phyloP scores from a whole-genome alignment of 2,797 vertebrate species.

The Trachops cirrhosus region DNA sequence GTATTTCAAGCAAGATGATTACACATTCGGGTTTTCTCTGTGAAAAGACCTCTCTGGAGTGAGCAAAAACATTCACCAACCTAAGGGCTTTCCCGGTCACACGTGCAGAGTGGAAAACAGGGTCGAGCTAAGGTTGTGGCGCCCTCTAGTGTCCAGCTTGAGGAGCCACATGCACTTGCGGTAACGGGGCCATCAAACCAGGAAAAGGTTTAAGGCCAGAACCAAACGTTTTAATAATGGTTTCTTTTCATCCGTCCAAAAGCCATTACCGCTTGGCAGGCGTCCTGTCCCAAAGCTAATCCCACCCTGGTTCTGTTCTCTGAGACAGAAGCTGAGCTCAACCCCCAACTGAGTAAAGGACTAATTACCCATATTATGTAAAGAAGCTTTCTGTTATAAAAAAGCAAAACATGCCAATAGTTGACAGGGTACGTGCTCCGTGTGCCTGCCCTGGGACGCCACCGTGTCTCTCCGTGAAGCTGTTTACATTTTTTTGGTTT shows the following conservation, averaged over 20 bases:
- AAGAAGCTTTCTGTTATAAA: conserved; percentile 8
- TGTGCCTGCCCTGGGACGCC: not conserved
- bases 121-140: not conserved
- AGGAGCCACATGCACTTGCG: not conserved
- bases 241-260: not conserved
- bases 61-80: not conserved
- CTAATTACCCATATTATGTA: not conserved
- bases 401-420: not conserved
- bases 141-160: not conserved
- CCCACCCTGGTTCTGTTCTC: not conserved
- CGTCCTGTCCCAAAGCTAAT: not conserved
- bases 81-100: accelerated
- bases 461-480: not conserved
- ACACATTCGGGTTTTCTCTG: not conserved
- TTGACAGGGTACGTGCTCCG: not conserved
- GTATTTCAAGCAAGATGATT: not conserved
- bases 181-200: not conserved
- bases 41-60: not conserved
- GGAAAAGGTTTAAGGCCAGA: not conserved
- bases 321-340: conserved; percentile 25
- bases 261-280: not conserved
- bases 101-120: not conserved
- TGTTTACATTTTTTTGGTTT: not conserved
- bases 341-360: not conserved
- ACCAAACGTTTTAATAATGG: not conserved